A percentile compares a stretch with the other conserved stretches of the same genome.
phyloP scores from a whole-genome alignment of 2,797 vertebrate genomes.

The Pampus argenteus region DNA sequence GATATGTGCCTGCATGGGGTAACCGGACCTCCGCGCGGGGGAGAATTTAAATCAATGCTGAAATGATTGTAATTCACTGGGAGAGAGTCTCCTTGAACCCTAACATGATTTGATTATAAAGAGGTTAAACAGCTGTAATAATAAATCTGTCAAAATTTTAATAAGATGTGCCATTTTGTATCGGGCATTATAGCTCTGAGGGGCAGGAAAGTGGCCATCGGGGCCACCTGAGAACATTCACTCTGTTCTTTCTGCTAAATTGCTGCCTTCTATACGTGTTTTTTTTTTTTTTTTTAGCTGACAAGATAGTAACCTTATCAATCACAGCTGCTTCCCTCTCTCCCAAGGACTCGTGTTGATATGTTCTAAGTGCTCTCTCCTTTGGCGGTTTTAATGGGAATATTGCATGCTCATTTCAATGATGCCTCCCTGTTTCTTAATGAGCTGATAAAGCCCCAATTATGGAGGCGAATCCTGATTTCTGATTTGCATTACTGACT shows the following conservation, averaged over 20 bases:
- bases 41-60: slow-evolving; percentile 63
- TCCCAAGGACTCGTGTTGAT: slow-evolving; percentile 73
- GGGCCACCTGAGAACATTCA: slow-evolving; percentile 69
- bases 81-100: slow-evolving; percentile 75
- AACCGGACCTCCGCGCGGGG: slow-evolving; percentile 23
- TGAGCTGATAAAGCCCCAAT: slow-evolving; percentile 81
- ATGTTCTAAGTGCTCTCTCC: slow-evolving; percentile 69
- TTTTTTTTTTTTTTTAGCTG: slow-evolving; percentile 61
- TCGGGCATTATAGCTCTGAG: slow-evolving; percentile 54
- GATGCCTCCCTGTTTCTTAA: slow-evolving; percentile 76
- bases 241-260: slow-evolving; percentile 66
- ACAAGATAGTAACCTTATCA: slow-evolving; percentile 79
- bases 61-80: slow-evolving; percentile 70
- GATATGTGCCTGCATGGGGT: slow-evolving; percentile 51
- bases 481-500: slow-evolving; percentile 77
- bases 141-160: slow-evolving; percentile 81
- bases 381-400: slow-evolving; percentile 70
- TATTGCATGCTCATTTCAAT: slow-evolving; percentile 70
- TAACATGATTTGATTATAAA: slow-evolving; percentile 74
- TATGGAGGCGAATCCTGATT: slow-evolving; percentile 74
- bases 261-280: slow-evolving; percentile 60
- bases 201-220: slow-evolving; percentile 63
- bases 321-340: slow-evolving; percentile 66
- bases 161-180: slow-evolving; percentile 74
- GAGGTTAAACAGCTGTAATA: slow-evolving; percentile 81